These are phyloP conservation scores for Euura lappo DNA, from an alignment of 1,140 invertebrate species.

Conservation along the genomic window DNA sequence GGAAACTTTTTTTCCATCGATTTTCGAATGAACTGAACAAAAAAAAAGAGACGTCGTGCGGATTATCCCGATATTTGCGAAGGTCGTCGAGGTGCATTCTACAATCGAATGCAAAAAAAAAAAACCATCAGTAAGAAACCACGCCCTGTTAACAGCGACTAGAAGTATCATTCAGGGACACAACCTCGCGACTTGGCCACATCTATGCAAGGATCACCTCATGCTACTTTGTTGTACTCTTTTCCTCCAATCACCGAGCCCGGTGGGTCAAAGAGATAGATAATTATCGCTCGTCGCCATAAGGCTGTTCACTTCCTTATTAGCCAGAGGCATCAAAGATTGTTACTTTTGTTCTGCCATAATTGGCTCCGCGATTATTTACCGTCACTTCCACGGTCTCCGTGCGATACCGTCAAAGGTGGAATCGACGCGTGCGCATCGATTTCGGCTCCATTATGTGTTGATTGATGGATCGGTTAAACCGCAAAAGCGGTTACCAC, in stretches of 20 bases:
- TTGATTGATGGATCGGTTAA: neutral
- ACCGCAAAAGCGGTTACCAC: neutral
- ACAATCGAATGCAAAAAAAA: constrained; percentile 52
- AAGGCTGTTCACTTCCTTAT: too few relatives aligned
- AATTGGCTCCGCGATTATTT: too few relatives aligned
- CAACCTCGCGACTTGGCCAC: neutral
- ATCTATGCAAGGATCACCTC: neutral
- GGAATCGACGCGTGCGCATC: neutral
- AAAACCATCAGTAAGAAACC: constrained; percentile 51
- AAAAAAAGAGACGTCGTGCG: constrained; percentile 19
- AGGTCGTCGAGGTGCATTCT: constrained; percentile 57
- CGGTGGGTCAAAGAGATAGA: too few relatives aligned
- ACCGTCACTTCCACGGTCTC: neutral
- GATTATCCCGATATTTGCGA: constrained; percentile 55
- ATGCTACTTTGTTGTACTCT: too few relatives aligned
- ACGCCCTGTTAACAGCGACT: constrained; percentile 38
- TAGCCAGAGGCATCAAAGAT: too few relatives aligned
- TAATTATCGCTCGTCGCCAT: too few relatives aligned
- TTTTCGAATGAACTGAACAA: neutral
- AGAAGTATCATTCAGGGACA: neutral
- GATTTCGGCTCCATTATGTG: neutral
- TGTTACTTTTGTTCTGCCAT: too few relatives aligned
- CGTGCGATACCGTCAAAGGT: constrained; percentile 5
- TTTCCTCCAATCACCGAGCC: too few relatives aligned
- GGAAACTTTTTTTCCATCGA: neutral